phyloP scores from a whole-genome alignment of 2,113 vertebrate species.

The Ceyx melanurus region DNA sequence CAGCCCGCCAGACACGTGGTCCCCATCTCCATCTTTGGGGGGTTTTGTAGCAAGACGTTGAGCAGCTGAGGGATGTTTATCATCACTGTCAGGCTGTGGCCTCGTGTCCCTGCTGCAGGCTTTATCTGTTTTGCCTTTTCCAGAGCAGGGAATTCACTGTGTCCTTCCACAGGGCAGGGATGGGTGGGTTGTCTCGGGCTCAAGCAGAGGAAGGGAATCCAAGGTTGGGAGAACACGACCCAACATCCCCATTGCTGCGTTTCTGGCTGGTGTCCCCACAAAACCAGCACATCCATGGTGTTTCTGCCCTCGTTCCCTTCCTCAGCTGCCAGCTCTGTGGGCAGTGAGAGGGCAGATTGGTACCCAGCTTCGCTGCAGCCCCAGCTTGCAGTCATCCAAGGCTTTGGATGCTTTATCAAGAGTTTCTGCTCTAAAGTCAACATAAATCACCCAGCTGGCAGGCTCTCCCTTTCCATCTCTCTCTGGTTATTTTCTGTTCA shows the following conservation, averaged over 20 bases:
- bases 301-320: background rate
- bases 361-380: background rate
- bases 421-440: background rate
- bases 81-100: background rate
- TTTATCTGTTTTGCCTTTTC: background rate
- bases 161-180: background rate
- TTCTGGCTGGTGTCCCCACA: background rate
- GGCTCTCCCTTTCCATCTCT: slow-evolving; percentile 7
- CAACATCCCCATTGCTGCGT: fast-evolving
- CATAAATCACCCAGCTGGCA: slow-evolving; percentile 46
- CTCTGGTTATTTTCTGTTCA: slow-evolving; percentile 53
- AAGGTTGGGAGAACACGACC: fast-evolving
- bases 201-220: background rate
- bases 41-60: fast-evolving
- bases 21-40: background rate
- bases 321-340: fast-evolving
- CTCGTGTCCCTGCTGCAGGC: fast-evolving
- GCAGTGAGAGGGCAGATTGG: background rate
- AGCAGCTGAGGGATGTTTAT: background rate
- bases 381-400: background rate
- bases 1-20: fast-evolving
- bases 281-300: background rate
- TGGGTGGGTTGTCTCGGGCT: background rate
- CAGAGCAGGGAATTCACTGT: fast-evolving
- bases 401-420: slow-evolving; percentile 2